Evolutionary conservation across 2,113 vertebrate species (phyloP), one percentile per base, ranked within the genome.

Genomic region (Candoia aspera): DNA sequence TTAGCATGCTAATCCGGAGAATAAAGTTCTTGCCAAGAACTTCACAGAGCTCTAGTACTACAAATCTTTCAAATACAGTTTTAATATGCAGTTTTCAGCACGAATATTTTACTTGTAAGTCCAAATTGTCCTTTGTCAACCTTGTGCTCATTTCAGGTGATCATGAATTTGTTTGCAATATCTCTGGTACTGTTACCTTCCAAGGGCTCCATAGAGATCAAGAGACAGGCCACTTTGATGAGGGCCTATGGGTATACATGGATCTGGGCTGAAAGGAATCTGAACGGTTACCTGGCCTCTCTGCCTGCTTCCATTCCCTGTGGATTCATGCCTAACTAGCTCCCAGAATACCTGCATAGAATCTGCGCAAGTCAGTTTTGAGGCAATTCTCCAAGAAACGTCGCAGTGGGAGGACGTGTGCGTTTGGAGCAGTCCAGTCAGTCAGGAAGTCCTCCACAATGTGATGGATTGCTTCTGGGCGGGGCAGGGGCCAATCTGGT

Each of bases 361-460:
- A 99, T 85, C 96, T 96, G 92, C 99, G 97, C 91, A 99, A 97
- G 94, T 99, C 99, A 0, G 97, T 98, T 92, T 97, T 93, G 91
- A 99, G 95, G 94, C 99, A 99, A 96, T 99, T 98, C 96, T 99
- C 99, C 93, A 99, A 95, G 94, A 99, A 99, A 12, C 98, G 98
- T 29, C 99, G 97, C 92, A 99, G 97, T 0, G 99, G 99, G 86
- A 99, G 98, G 93, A 98, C 97, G 96, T 99, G 99, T 68, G 98
- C 98, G 0, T 98, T 94, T 0, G 99, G 98, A 84, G 98, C 97
- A 0, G 98, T 99, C 99, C 99, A 99, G 95, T 99, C 99, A 0
- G 99, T 98, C 92, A 99, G 96, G 90, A 99, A 99, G 95, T 99
- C 99, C 94, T 99, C 99, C 55, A 99, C 98, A 15, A 99, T 97